Base-by-base conservation (phyloP, 2,888 invertebrate genomes). In the Orthonychiurus folsomi region DNA sequence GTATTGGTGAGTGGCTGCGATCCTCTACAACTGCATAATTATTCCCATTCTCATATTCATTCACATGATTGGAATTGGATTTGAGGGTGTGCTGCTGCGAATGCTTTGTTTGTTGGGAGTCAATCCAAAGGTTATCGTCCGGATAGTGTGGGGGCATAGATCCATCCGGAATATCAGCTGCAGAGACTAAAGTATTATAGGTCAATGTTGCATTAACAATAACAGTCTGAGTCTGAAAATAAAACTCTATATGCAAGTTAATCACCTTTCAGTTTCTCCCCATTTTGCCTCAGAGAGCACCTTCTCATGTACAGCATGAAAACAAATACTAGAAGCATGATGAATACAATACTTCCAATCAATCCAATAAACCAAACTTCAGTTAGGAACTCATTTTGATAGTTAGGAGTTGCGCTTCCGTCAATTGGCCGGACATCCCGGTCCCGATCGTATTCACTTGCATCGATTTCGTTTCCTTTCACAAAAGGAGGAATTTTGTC, bases 321-420 rank as follows among this genome's bases (percentile, higher is more conserved):
- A 71, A 85, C 87, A 77, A 92, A 87, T 72, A 90, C 83, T 72
- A 90, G 82, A 73, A 90, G 83, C 82, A 91, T 87, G 64, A 91
- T 83, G 75, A 89, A 85, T 71, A 92, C 83, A 78, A 92, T 86
- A 73, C 88, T 87, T 73, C 89, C 90, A 73, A 92, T 82, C 71
- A 89, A 81, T 69, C 88, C 87, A 78, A 92, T 88, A 80, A 93
- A 91, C 92, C 92, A 92, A 59, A 89, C 88, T 80, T 90, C 88
- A 69, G 87, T 86, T 73, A 88, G 83, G 74, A 88, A 86, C 78
- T 88, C 87, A 52, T 23, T 52, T 24, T 61, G 60, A 23, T 50
- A 50, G 37, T 50, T 59, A 63, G 61, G 62, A 59, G 63, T 65
- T 28, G 66, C 54, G 18, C 9, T 48, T 57, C 59, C 62, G 54